Evolutionary conservation across 2,113 vertebrate species (phyloP).

Genomic region (Tyto alba): DNA sequence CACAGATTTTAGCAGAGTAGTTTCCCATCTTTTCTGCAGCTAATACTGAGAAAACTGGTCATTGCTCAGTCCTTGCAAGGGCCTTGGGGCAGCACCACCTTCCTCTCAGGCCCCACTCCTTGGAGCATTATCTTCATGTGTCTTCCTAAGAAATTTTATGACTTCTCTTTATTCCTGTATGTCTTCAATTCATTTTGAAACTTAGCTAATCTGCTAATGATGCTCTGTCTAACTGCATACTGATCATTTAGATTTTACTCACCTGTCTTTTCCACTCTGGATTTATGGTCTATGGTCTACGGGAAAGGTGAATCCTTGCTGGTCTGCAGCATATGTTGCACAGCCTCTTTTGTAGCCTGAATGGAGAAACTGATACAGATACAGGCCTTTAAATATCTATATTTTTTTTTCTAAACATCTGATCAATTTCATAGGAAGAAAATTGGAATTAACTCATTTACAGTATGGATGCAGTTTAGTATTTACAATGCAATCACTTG

Average conservation of each 20-base stretch:
- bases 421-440: background rate
- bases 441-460: background rate
- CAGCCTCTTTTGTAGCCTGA: background rate
- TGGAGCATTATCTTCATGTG: accelerated
- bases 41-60: background rate
- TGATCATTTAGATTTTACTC: background rate
- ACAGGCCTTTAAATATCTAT: background rate
- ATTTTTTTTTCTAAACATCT: background rate
- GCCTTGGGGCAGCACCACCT: accelerated
- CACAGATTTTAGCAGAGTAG: accelerated
- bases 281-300: too few species aligned
- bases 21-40: background rate
- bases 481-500: background rate
- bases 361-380: background rate
- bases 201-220: background rate
- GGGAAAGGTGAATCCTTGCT: background rate
- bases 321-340: background rate
- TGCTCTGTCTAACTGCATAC: background rate
- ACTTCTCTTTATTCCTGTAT: background rate
- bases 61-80: background rate
- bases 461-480: background rate
- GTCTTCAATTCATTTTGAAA: background rate
- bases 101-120: background rate
- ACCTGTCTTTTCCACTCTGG: background rate
- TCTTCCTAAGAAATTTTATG: background rate